Base-by-base conservation (phyloP, 2,113 vertebrate species). In the Peromyscus leucopus region DNA sequence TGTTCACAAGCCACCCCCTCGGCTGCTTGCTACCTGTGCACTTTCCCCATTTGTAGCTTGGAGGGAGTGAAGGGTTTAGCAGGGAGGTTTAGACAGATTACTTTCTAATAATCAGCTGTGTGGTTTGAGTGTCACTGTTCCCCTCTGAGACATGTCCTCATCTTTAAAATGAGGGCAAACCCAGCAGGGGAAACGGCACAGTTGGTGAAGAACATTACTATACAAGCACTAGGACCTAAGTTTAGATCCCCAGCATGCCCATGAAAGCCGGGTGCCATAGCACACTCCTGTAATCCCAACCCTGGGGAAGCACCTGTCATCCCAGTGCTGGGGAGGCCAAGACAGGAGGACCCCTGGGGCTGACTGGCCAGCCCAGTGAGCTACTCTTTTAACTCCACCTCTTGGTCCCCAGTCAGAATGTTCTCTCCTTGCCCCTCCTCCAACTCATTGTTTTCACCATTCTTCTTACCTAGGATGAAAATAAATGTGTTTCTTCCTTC, bases 151-250 rank as follows among this genome's bases (percentile, higher is more conserved):
- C 63, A 22, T n/a, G 79, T 78, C 24, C 26, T 91, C 28, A 22
- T 87, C 39, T 95, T 85, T 96, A 94, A 96, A 95, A 82, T 33
- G 55, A 74, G 51, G 69, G 17, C 69, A 59, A 88, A 28, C 33
- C 22, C 19, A 57, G 33, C 86, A 72, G 63, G 65, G 33, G 85
- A 88, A 55, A 24, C 21, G 42, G 26, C 26, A 3, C 46, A 24
- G 65, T 55, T 24, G 9, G 5, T 51, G 15, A 71, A 51, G 11
- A 26, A 11, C 12, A 21, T 71, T n/a, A 1, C 28, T 51, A 9
- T 33, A 16, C 4, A 69, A 48, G 84, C 84, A 51, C 39, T 5
- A 36, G 42, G 16, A 13, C 42, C 84, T 21, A 42, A 13, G 63
- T 87, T 69, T 71, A 48, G 21, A 24, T 72, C 21, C 19, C 31